phyloP scores from a whole-genome alignment of 2,888 invertebrate genomes.

The Lamproptera curius region DNA sequence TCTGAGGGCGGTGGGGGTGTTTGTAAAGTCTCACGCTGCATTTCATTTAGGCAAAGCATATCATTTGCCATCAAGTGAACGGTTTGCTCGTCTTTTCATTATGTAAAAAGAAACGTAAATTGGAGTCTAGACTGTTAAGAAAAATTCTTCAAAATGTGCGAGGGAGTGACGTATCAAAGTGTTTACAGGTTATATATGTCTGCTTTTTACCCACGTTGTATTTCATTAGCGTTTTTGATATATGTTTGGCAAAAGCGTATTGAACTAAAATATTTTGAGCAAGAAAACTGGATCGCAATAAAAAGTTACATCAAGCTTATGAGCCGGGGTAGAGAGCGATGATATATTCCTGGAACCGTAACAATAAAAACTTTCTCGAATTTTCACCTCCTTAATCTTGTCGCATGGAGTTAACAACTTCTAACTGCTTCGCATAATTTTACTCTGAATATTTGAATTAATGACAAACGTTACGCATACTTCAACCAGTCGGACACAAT shows the following conservation, averaged over 20 bases:
- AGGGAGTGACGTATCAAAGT: not conserved
- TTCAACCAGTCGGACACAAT: not conserved
- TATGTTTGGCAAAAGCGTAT: constrained; percentile 1
- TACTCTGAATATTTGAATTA: constrained; percentile 12
- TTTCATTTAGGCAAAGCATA: no score
- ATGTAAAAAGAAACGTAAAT: not conserved
- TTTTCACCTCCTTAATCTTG: constrained; percentile 52
- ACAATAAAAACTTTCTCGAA: constrained; percentile 54
- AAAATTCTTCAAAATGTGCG: not conserved
- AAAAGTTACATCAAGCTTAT: constrained; percentile 12
- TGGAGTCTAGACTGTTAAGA: not conserved
- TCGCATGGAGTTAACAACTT: constrained; percentile 31
- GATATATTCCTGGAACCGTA: constrained; percentile 41
- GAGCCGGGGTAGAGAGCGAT: constrained; percentile 25
- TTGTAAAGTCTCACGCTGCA: no score
- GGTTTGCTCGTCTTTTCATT: not conserved
- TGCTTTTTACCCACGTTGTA: no score
- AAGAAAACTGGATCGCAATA: constrained; percentile 8
- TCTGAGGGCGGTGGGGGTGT: no score
- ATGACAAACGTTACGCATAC: not conserved
- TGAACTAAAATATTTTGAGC: constrained; percentile 9
- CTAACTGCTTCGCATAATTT: constrained; percentile 17
- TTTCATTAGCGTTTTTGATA: not conserved
- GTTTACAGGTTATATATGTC: not conserved
- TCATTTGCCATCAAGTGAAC: no score